Percentiles rank a stretch among this genome's conserved stretches.
phyloP scores from a whole-genome alignment of 2,113 vertebrate species.

The Poeciliopsis prolifica region DNA sequence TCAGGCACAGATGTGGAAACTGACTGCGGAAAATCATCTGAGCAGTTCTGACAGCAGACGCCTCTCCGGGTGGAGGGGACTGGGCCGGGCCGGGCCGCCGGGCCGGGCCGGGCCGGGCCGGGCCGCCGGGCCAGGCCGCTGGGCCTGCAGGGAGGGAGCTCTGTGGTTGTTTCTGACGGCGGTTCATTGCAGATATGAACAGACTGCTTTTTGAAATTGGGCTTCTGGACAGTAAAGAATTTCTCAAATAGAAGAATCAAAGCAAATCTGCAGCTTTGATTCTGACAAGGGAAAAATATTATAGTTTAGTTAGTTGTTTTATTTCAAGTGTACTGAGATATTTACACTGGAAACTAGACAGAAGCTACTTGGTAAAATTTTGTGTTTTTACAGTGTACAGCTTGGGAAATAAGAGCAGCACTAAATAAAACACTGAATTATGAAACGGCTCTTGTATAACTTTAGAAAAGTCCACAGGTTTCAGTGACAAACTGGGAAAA shows the following conservation, averaged over 20 bases:
- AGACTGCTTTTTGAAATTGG: slow-evolving; percentile 9
- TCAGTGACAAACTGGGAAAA: not conserved
- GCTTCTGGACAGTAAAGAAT: slow-evolving; percentile 42
- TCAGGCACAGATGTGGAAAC: slow-evolving; percentile 83
- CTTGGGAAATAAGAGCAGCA: not conserved
- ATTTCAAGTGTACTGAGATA: no score
- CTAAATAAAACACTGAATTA: not conserved
- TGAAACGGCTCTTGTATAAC: not conserved
- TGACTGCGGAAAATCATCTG: slow-evolving; percentile 73
- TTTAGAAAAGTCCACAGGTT: not conserved
- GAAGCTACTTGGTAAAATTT: no score
- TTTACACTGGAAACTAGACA: no score
- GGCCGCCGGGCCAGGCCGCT: slow-evolving; percentile 37
- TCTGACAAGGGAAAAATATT: no score
- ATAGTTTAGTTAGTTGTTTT: no score
- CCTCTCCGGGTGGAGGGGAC: slow-evolving; percentile 48
- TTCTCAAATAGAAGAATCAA: slow-evolving; percentile 30
- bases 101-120: no score
- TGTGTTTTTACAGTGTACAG: not conserved
- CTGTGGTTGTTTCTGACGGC: slow-evolving; percentile 66
- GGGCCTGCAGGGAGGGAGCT: slow-evolving; percentile 52
- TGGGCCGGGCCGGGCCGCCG: not conserved
- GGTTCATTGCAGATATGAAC: slow-evolving; percentile 65
- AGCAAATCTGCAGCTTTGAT: no score
- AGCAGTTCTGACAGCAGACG: slow-evolving; percentile 74